Evolutionary conservation across 2,888 invertebrate species (phyloP), one percentile per base, ranked within the genome.

Genomic region (Hydropsyche betteni): DNA sequence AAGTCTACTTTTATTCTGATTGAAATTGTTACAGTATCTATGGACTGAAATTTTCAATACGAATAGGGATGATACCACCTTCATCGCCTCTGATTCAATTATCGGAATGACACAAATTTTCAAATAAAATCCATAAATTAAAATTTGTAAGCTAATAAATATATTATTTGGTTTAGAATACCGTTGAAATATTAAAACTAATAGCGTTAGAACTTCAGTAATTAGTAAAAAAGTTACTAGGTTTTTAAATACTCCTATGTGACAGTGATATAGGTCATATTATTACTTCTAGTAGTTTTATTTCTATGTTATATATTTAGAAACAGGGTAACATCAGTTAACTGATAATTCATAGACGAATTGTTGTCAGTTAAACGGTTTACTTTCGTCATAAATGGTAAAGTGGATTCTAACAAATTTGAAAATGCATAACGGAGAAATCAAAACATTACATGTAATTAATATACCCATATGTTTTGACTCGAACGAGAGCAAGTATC

Each of bases 321-420:
- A 77, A 78, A 80, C 80, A 80, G 80, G 80, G 80, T 80, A 79
- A 79, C 72, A 77, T 78, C 78, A 78, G 78, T 79, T 76, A 70
- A 77, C 76, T 77, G 78, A 74, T 68, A 61, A 74, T 74, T 71
- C 77, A 75, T 50, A 34, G 71, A 71, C 68, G 73, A 76, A 75
- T 68, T 69, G 58, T 76, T 75, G 73, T 78, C 77, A 75, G 79
- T 80, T 80, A 72, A 79, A 76, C 77, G 77, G 77, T 79, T 80
- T 79, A 80, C 76, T 80, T 80, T 80, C 77, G 74, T 77, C 76
- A 78, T 12, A 80, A 77, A 80, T 78, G 80, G 80, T 80, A 80
- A 80, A 80, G 80, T 80, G 80, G 78, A 80, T 80, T 80, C 80
- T 80, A 80, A 80, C 80, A 77, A 80, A 74, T 79, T 77, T 74